Evolutionary conservation across 2,113 vertebrate genomes (phyloP).

Genomic region (Mirounga angustirostris): DNA sequence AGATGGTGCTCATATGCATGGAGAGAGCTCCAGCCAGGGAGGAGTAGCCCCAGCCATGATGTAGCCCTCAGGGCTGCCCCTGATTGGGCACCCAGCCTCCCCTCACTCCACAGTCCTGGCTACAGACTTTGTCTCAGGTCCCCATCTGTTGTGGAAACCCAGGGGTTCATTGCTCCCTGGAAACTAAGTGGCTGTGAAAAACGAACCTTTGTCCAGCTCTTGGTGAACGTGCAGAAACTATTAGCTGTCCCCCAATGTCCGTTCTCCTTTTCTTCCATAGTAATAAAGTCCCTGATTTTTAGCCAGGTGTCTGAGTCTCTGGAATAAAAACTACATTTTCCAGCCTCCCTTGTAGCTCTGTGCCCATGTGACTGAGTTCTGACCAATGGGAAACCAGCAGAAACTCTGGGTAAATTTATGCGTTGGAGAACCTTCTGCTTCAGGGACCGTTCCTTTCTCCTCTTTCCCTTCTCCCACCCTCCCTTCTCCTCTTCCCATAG

Average conservation of each 20-base stretch:
- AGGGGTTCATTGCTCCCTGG: not conserved
- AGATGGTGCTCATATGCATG: not conserved
- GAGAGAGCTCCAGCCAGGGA: not conserved
- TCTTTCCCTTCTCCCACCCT: not conserved
- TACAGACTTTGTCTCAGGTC: not conserved
- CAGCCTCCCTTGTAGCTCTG: slow-evolving; percentile 22
- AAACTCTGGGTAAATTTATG: not conserved
- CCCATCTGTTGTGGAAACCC: not conserved
- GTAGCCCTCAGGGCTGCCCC: not conserved
- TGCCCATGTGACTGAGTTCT: not conserved
- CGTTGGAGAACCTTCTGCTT: not conserved
- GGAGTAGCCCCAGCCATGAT: not conserved
- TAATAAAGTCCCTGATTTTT: not conserved
- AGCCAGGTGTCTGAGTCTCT: not conserved
- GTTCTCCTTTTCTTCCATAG: not conserved
- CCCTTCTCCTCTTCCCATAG: not conserved
- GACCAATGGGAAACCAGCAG: not conserved
- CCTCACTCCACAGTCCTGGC: not conserved
- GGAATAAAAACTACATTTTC: not conserved
- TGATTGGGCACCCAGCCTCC: not conserved
- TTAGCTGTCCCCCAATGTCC: not conserved
- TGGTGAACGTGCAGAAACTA: not conserved
- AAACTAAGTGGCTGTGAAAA: not conserved
- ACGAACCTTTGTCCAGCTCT: not conserved
- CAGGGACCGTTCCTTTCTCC: not conserved